Base-by-base conservation (phyloP, 2,797 vertebrate genomes). In the Parauchenoglanis punctatus region DNA sequence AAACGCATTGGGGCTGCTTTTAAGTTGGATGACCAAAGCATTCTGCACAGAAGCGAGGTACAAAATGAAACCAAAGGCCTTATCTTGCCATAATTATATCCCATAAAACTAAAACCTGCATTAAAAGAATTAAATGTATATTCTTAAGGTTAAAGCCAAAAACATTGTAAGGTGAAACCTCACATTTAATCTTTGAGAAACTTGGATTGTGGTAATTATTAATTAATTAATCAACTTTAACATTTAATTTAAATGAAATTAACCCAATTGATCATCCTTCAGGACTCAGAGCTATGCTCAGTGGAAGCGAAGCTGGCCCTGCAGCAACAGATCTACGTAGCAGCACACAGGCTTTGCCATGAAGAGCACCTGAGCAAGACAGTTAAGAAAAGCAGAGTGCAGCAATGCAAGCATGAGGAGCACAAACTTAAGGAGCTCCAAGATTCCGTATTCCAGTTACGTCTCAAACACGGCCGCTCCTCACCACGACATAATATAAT, bases 291-390 rank as follows among this genome's bases (percentile, higher is more conserved):
- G 31, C 93, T 97, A 89, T 95, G 92, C 81, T 88, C 93, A 54
- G 94, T 97, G 87, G 97, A 98, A 75, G 93, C 91, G 49, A 95
- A 97, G 84, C 92, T 99, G 88, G 96, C 97, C 0, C 94, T 99
- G 90, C 98, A 99, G 95, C 95, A 96, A 90, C 97, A 98, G 95
- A 98, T 99, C 58, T 96, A 96, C 0, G 95, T 96, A 90, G 98
- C 98, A 0, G 95, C 96, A 0, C 94, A 95, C 0, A 95, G 95
- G 25, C 96, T 99, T 35, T 97, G 94, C 25, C 91, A 91, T 0
- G 97, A 99, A 93, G 94, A 95, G 83, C 96, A 97, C 91, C 93
- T 94, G 4, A 94, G 95, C 87, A 95, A 97, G 84, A 95, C 96
- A 61, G 93, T 97, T 0, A 96, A 93, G 59, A 96, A 95, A 93